Percentiles rank a stretch among this genome's conserved stretches.
Conservation (phyloP, 2,113 vertebrate species). For the Dasypus novemcinctus region DNA sequence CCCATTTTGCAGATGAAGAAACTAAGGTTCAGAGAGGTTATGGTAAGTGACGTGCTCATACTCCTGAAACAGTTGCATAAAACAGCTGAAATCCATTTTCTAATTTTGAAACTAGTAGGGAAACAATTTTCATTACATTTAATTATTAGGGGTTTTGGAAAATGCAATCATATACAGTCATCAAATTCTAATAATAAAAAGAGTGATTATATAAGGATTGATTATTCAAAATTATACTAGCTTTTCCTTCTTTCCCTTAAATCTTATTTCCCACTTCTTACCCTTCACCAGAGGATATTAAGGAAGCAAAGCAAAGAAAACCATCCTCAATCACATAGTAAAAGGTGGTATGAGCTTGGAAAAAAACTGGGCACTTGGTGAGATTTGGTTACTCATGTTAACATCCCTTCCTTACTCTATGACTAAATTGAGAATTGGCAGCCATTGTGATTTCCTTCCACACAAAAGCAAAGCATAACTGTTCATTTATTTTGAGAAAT, state of each 20-base stretch:
- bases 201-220: neutral
- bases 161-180: neutral
- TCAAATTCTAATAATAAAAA: constrained; percentile 31
- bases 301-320: neutral
- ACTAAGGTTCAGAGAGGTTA: neutral
- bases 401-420: neutral
- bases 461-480: neutral
- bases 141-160: neutral
- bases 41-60: neutral
- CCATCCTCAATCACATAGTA: neutral
- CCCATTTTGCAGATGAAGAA: neutral
- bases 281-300: neutral
- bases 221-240: neutral
- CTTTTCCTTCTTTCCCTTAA: neutral
- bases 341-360: neutral
- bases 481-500: neutral
- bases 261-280: neutral
- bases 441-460: neutral
- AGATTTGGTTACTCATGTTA: neutral
- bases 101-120: neutral
- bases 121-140: neutral
- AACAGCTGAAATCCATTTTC: constrained; percentile 18
- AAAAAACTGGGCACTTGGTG: neutral
- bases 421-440: neutral
- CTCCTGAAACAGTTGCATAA: neutral